Evolutionary conservation across 2,797 vertebrate species (phyloP).

Genomic region (Cheirogaleus major): DNA sequence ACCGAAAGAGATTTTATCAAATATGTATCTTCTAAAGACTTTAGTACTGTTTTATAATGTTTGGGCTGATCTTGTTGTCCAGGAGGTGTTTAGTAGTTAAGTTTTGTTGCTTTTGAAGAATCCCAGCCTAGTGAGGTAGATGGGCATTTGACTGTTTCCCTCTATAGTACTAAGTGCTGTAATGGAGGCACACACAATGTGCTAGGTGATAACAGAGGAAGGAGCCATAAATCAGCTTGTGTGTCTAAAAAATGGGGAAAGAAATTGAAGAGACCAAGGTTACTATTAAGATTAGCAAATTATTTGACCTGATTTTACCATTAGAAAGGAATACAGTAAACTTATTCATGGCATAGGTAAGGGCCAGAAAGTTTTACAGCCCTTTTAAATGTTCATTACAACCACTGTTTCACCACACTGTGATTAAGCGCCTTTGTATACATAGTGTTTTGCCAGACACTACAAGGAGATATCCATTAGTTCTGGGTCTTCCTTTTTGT

Average conservation of each 20-base stretch:
- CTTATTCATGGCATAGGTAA: neutral
- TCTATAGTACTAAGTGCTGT: neutral
- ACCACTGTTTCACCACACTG: neutral
- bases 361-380: neutral
- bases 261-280: neutral
- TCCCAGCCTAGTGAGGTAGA: neutral
- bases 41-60: neutral
- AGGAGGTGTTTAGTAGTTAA: neutral
- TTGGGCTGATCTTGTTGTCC: neutral
- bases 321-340: neutral
- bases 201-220: neutral
- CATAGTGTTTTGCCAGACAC: neutral
- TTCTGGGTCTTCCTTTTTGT: neutral
- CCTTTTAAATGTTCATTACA: neutral
- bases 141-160: neutral
- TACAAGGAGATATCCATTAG: neutral
- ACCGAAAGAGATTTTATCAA: neutral
- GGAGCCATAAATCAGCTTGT: neutral
- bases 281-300: neutral
- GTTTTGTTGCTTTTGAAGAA: neutral
- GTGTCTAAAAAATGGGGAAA: neutral
- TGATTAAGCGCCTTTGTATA: neutral
- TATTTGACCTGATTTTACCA: conserved; percentile 3
- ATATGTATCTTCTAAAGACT: neutral
- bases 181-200: neutral